Evolutionary conservation across 2,797 vertebrate species (phyloP), one percentile per base, ranked within the genome.

Genomic region (Dendrocincla tyrannina): DNA sequence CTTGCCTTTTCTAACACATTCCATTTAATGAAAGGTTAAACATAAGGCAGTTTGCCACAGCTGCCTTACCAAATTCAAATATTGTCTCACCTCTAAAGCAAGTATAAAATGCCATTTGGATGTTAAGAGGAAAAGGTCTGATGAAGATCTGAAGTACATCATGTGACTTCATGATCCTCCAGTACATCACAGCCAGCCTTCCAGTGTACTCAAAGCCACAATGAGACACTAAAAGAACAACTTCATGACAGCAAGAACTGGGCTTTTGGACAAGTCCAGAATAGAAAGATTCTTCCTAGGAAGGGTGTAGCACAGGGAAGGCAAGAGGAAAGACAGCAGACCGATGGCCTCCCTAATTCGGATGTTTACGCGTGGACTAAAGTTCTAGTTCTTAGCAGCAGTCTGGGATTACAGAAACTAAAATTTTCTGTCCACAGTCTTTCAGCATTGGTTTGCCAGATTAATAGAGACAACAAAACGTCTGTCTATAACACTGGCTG

Each of bases 351-450:
- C 50, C 11, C 28, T 35, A 4, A 10, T 66, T 73, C 11, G 30
- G 24, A 39, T 23, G 14, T n/a, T 73, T 33, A 37, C 0, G 0
- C 1, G 2, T 8, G 30, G 32, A 77, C 66, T 47, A 1, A 46
- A 68, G 17, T 28, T 80, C 33, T 37, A 41, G 64, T 6, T 67
- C 37, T 35, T 19, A 37, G 49, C 1, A 8, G 55, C 42, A 62
- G 37, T 0, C 42, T 73, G 47, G 28, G 30, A 88, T 60, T 47
- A 64, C n/a, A 81, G 50, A 78, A 80, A 77, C 16, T 3, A 23
- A 0, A 56, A 52, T 39, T 80, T 78, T 44, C 60, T 88, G 32
- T 58, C 23, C 55, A 33, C 5, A 56, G 35, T 8, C 50, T 83
- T 79, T 70, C 23, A 60, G 39, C 37, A 74, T 11, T 63, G 16